These are phyloP conservation scores for Artibeus jamaicensis DNA, from an alignment of 2,797 vertebrate species.

Conservation along the genomic window DNA sequence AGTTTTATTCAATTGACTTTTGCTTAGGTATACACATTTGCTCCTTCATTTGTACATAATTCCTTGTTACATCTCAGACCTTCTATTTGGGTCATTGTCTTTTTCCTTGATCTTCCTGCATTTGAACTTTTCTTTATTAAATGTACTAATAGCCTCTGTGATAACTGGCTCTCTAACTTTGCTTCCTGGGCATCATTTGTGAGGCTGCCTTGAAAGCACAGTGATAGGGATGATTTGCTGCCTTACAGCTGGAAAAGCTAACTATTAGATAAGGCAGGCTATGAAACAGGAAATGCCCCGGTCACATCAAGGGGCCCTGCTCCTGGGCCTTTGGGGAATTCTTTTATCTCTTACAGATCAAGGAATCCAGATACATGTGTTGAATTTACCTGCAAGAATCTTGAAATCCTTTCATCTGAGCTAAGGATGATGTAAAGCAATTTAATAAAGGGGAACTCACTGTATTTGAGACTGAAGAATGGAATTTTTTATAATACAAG, in stretches of 20 bases:
- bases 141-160: background rate
- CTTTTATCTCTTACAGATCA: constrained; percentile 13
- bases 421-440: background rate
- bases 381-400: background rate
- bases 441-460: background rate
- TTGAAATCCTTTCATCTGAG: constrained; percentile 35
- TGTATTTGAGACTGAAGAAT: background rate
- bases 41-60: background rate
- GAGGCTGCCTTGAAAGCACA: constrained; percentile 18
- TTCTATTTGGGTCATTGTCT: constrained; percentile 41
- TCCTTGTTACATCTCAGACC: constrained; percentile 14
- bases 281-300: background rate
- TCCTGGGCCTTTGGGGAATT: background rate
- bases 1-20: background rate
- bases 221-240: background rate
- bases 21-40: background rate
- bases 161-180: background rate
- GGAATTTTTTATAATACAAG: background rate
- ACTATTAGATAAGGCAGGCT: background rate
- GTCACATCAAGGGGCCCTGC: background rate
- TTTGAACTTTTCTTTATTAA: constrained; percentile 45
- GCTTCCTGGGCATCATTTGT: background rate
- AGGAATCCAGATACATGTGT: background rate
- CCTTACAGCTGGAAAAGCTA: constrained; percentile 19
- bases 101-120: constrained; percentile 20